Conservation (phyloP, 23 tunicate species). For the Pegea sp. region DNA sequence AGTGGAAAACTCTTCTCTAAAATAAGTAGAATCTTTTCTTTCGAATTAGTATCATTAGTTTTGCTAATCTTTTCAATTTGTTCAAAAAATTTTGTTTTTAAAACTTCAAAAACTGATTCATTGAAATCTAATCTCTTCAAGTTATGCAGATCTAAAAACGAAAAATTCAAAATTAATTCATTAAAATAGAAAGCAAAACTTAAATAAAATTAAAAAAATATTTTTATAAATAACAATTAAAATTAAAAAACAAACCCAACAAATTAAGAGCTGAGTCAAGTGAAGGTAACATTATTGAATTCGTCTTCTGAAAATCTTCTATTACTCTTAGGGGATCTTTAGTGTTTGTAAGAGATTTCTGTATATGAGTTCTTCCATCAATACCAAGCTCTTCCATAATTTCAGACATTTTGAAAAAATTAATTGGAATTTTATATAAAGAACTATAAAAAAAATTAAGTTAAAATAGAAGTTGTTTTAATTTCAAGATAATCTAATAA, state of each 20-base stretch:
- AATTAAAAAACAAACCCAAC: conserved; percentile 18
- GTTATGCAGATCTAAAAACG: conserved; percentile 48
- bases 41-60: conserved; percentile 34
- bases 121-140: conserved; percentile 65
- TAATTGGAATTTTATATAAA: too few relatives aligned
- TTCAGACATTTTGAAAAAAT: too few relatives aligned
- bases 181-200: background rate
- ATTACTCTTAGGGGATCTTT: conserved; percentile 83
- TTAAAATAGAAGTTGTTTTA: too few relatives aligned
- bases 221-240: background rate
- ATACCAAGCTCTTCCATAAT: too few relatives aligned
- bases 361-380: conserved; percentile 52
- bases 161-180: too few relatives aligned
- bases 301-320: conserved; percentile 86
- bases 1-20: conserved; percentile 79
- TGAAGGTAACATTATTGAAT: conserved; percentile 74
- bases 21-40: conserved; percentile 52
- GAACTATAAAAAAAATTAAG: too few relatives aligned
- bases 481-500: too few relatives aligned
- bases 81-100: conserved; percentile 31
- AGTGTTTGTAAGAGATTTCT: conserved; percentile 75
- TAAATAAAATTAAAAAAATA: background rate
- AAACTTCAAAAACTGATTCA: conserved; percentile 66
- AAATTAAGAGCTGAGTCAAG: conserved; percentile 75
- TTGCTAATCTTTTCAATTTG: conserved; percentile 40